Evolutionary conservation across 2,797 vertebrate genomes (phyloP).

Genomic region (Pampus argenteus): DNA sequence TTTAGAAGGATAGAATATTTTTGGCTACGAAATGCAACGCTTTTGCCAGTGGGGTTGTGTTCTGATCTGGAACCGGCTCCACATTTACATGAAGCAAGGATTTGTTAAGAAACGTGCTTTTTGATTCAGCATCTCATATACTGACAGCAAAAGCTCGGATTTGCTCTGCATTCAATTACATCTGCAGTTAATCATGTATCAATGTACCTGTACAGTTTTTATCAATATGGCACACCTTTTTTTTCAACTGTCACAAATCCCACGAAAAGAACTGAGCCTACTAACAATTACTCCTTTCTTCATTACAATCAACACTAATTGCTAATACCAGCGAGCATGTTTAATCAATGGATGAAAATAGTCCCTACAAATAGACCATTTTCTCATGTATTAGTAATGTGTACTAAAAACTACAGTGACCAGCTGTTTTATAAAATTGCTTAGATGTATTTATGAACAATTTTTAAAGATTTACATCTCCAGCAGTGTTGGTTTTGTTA

Average conservation of each 20-base stretch:
- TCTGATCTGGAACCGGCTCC: conserved; percentile 45
- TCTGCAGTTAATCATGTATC: background rate
- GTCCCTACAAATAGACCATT: background rate
- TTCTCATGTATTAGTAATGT: background rate
- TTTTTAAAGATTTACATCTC: background rate
- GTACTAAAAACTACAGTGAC: background rate
- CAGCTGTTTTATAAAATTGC: background rate
- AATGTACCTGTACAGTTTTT: background rate
- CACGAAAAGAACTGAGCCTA: background rate
- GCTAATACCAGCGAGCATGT: background rate
- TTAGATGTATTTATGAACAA: background rate
- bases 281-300: background rate
- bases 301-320: background rate
- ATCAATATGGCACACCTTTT: background rate
- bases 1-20: conserved; percentile 50
- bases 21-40: conserved; percentile 40
- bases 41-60: conserved; percentile 54
- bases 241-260: background rate
- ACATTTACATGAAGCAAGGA: conserved; percentile 41
- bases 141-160: conserved; percentile 21
- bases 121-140: conserved; percentile 17
- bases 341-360: background rate
- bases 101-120: conserved; percentile 35
- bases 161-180: conserved; percentile 10
- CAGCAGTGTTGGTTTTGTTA: background rate